Percentiles rank a stretch among this genome's conserved stretches.
Evolutionary conservation across 1,140 invertebrate genomes (phyloP).

Genomic region (Tyrophagus putrescentiae): DNA sequence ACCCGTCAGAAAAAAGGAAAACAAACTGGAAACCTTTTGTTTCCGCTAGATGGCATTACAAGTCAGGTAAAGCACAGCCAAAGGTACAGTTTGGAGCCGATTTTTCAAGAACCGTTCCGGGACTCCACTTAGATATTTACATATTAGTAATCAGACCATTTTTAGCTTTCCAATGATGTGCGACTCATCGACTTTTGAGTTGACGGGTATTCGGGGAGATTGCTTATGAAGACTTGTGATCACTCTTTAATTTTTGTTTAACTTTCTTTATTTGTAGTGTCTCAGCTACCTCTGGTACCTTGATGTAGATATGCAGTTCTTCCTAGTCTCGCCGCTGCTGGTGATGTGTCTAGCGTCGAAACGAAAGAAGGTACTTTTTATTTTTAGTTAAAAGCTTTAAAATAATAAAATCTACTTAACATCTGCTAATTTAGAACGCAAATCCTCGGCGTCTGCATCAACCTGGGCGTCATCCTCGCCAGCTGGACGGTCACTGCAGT

Average conservation of each 20-base stretch:
- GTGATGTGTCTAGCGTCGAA: conserved; percentile 6
- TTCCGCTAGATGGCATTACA: too few species aligned
- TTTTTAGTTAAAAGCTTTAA: background rate
- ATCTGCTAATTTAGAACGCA: conserved; percentile 1
- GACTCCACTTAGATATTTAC: too few species aligned
- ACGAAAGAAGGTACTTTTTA: background rate
- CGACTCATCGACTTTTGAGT: too few species aligned
- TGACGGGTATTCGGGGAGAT: too few species aligned
- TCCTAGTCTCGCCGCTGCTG: conserved; percentile 9
- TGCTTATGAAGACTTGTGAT: too few species aligned
- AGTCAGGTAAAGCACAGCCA: too few species aligned
- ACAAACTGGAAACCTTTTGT: too few species aligned
- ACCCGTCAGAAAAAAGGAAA: too few species aligned
- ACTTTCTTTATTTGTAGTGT: background rate
- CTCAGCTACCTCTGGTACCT: conserved; percentile 14
- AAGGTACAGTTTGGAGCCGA: too few species aligned
- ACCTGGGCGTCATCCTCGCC: background rate
- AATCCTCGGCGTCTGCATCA: conserved; percentile 1
- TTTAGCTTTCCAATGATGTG: too few species aligned
- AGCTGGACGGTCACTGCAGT: conserved; percentile 14
- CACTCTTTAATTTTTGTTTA: background rate
- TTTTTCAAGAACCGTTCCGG: too few species aligned
- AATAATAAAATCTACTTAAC: background rate
- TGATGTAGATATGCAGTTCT: conserved; percentile 17
- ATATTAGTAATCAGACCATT: too few species aligned